Evolutionary conservation across 2,797 vertebrate species (phyloP).

Genomic region (Tokudaia muenninki): DNA sequence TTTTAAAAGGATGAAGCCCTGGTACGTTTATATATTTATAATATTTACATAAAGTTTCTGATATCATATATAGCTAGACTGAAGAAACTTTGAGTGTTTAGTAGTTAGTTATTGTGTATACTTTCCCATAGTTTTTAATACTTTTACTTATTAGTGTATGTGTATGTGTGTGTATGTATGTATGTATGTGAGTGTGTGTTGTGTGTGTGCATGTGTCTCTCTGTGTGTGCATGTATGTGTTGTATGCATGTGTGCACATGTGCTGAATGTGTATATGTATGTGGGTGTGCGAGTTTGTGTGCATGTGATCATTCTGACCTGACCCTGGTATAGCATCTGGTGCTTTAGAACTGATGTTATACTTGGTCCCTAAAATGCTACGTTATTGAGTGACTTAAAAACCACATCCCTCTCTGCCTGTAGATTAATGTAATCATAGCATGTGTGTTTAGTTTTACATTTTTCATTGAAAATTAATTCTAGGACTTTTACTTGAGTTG

Average conservation of each 20-base stretch:
- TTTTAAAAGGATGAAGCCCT: not conserved
- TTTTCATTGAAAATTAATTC: not conserved
- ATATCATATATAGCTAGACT: not conserved
- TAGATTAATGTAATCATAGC: not conserved
- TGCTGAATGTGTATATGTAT: not conserved
- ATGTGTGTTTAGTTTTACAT: not conserved
- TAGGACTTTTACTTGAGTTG: not conserved
- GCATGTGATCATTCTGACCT: not conserved
- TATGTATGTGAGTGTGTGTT: not conserved
- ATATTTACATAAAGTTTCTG: not conserved
- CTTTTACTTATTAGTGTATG: not conserved
- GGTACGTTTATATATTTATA: not conserved
- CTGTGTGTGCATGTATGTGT: not conserved
- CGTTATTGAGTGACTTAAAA: not conserved
- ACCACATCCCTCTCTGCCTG: not conserved
- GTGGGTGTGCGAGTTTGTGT: not conserved
- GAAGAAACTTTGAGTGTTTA: not conserved
- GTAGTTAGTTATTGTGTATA: not conserved
- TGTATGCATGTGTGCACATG: not conserved
- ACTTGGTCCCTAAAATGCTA: not conserved
- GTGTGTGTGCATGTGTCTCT: not conserved
- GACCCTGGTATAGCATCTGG: not conserved
- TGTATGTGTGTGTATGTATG: not conserved
- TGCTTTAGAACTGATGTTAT: not conserved
- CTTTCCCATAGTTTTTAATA: not conserved